Percentiles rank a stretch among this genome's conserved stretches.
These are phyloP conservation scores for Cryptoprocta ferox DNA, from an alignment of 2,797 vertebrate genomes.

Conservation along the genomic window DNA sequence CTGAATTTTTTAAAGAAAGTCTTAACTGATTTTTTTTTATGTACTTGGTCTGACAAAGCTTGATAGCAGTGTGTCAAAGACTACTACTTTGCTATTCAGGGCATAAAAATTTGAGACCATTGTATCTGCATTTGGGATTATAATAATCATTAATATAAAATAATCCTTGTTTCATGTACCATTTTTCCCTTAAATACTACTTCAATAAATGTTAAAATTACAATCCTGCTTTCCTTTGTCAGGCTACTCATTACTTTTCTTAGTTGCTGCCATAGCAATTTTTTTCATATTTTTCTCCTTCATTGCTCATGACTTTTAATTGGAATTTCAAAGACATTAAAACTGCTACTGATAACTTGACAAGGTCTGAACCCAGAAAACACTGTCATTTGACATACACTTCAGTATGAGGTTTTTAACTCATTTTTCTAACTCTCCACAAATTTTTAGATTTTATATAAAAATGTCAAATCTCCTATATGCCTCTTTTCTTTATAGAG, in stretches of 20 bases:
- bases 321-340: constrained; percentile 38
- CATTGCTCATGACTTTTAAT: constrained; percentile 41
- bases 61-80: not conserved
- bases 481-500: constrained; percentile 4
- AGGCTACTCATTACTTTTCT: not conserved
- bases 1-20: not conserved
- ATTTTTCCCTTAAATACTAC: not conserved
- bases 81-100: not conserved
- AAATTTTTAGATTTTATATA: constrained; percentile 46
- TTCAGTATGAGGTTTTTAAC: not conserved
- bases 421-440: not conserved
- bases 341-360: constrained; percentile 11
- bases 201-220: not conserved
- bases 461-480: constrained; percentile 54
- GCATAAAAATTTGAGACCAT: not conserved
- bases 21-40: not conserved
- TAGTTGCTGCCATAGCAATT: not conserved
- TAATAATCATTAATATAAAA: constrained; percentile 9
- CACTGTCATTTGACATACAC: not conserved
- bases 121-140: not conserved
- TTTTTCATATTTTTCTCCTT: constrained; percentile 45
- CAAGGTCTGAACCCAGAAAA: constrained; percentile 22
- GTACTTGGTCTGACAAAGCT: not conserved
- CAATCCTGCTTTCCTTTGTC: not conserved
- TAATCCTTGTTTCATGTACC: not conserved